These are phyloP conservation scores for Xenopus tropicalis DNA, from an alignment of 2,113 vertebrate species.

Conservation along the genomic window UCB_Xtro_10.0 CM004450.2:79239001-79239500, in stretches of 20 bases:
- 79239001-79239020: background rate
- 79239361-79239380: background rate
- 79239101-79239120: background rate
- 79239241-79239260: background rate
- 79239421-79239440: too few relatives aligned
- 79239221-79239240: background rate
- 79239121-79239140: background rate
- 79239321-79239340: background rate
- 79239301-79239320: background rate
- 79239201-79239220: too few relatives aligned
- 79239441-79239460: too few relatives aligned
- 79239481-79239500: conserved; percentile 5
- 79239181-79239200: too few relatives aligned
- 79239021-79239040: background rate
- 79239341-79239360: background rate
- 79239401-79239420: background rate
- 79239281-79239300: background rate
- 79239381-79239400: background rate
- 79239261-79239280: background rate
- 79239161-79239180: background rate
- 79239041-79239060: background rate
- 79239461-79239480: background rate
- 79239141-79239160: background rate
- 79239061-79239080: background rate
- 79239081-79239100: background rate